phyloP scores from a whole-genome alignment of 2,888 invertebrate species.

The Lepidochrysops patricia region DNA sequence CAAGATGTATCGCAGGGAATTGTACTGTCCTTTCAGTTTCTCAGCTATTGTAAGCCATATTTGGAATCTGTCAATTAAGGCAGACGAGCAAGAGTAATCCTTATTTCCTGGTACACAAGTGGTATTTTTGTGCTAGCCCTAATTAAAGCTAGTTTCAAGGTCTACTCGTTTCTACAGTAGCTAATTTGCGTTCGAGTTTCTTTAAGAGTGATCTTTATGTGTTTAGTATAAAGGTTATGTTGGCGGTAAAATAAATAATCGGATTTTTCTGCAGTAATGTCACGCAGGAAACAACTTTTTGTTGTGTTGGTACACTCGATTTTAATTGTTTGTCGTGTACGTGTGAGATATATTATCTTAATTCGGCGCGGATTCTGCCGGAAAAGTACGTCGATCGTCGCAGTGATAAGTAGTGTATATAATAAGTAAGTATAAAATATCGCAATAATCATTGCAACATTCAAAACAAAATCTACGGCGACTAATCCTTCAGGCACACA shows the following conservation, averaged over 20 bases:
- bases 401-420: background rate
- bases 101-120: background rate
- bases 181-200: too few relatives aligned
- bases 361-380: background rate
- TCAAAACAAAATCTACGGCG: too few relatives aligned
- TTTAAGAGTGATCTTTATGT: background rate
- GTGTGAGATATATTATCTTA: background rate
- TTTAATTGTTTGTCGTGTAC: background rate
- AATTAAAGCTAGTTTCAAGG: background rate
- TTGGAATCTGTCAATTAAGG: background rate
- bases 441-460: too few relatives aligned
- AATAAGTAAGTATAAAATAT: too few relatives aligned
- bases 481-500: too few relatives aligned
- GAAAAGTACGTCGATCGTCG: background rate
- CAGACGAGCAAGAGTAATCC: background rate
- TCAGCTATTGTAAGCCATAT: background rate
- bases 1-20: background rate
- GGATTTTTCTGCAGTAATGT: background rate
- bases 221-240: background rate
- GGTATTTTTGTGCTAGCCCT: background rate
- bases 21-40: background rate
- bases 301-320: background rate
- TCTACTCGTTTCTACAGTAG: background rate
- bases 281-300: conserved; percentile 4
- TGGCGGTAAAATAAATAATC: background rate